phyloP scores from a whole-genome alignment of 2,888 invertebrate species.

The Eustalomyia histrio region DNA sequence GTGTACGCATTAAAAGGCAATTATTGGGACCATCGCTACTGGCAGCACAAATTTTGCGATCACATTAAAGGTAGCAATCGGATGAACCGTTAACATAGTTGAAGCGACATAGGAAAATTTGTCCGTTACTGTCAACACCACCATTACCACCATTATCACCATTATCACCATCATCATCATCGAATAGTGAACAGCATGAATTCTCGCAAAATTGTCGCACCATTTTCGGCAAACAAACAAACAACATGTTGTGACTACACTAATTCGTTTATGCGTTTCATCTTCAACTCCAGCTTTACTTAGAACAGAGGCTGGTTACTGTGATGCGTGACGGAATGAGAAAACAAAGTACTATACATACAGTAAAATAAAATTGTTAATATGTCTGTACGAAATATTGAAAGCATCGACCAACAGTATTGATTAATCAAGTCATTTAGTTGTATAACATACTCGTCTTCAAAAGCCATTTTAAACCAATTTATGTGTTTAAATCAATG shows the following conservation, averaged over 20 bases:
- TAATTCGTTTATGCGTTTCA: conserved; percentile 56
- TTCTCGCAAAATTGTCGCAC: conserved; percentile 65
- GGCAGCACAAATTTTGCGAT: conserved; percentile 52
- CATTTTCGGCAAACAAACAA: conserved; percentile 64
- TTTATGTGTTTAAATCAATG: conserved; percentile 61
- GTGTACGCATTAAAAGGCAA: conserved; percentile 58
- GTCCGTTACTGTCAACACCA: conserved; percentile 52
- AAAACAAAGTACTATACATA: conserved; percentile 51
- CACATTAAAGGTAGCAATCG: conserved; percentile 46
- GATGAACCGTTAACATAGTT: conserved; percentile 51
- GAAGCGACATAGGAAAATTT: conserved; percentile 50
- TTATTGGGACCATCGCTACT: conserved; percentile 58
- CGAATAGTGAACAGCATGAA: conserved; percentile 61
- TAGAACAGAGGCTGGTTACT: not conserved
- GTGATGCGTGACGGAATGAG: conserved; percentile 62
- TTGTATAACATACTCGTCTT: conserved; percentile 29
- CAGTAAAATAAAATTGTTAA: conserved; percentile 64
- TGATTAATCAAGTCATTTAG: conserved; percentile 66
- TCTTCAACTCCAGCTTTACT: conserved; percentile 38
- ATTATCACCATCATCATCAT: conserved; percentile 8
- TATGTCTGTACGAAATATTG: conserved; percentile 44
- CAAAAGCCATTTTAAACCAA: conserved; percentile 45
- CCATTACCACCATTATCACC: too few species aligned
- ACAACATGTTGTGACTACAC: conserved; percentile 56
- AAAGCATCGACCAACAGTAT: conserved; percentile 53